Conservation (phyloP, 2,888 invertebrate genomes). For the Escarpia spicata region DNA sequence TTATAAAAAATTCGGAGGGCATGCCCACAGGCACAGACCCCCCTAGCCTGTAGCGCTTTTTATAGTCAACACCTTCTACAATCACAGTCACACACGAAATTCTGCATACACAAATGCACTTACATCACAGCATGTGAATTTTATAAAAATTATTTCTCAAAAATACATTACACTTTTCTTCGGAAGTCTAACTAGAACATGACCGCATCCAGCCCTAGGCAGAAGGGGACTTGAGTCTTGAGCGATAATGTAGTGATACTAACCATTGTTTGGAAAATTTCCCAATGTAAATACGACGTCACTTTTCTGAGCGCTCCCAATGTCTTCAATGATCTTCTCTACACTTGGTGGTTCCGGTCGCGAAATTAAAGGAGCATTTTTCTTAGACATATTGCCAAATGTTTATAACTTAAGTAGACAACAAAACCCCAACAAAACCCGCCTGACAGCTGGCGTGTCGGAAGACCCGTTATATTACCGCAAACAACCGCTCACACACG, state of each 20-base stretch:
- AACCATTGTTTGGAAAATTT: slow-evolving; percentile 26
- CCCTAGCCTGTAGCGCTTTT: too few relatives aligned
- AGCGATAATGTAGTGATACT: slow-evolving; percentile 20
- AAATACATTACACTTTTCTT: too few relatives aligned
- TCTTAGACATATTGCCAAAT: slow-evolving; percentile 29
- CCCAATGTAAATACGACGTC: slow-evolving; percentile 32
- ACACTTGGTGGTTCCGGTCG: slow-evolving; percentile 31
- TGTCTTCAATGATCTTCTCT: slow-evolving; percentile 31
- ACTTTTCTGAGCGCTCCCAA: slow-evolving; percentile 22
- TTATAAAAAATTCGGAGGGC: too few relatives aligned
- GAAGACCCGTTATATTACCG: neutral
- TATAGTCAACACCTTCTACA: too few relatives aligned
- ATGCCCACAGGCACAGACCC: too few relatives aligned
- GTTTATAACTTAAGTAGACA: slow-evolving; percentile 19
- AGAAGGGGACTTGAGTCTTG: neutral
- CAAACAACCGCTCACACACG: neutral
- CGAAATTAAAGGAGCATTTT: slow-evolving; percentile 28
- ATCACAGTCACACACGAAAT: too few relatives aligned
- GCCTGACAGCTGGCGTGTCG: neutral
- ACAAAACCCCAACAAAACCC: neutral
- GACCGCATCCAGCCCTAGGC: too few relatives aligned
- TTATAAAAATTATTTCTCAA: too few relatives aligned
- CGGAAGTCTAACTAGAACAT: too few relatives aligned
- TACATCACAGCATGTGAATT: too few relatives aligned
- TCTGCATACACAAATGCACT: too few relatives aligned